phyloP scores from a whole-genome alignment of 35 echinoderm and acorn worm species.

The Amphiura filiformis region DNA sequence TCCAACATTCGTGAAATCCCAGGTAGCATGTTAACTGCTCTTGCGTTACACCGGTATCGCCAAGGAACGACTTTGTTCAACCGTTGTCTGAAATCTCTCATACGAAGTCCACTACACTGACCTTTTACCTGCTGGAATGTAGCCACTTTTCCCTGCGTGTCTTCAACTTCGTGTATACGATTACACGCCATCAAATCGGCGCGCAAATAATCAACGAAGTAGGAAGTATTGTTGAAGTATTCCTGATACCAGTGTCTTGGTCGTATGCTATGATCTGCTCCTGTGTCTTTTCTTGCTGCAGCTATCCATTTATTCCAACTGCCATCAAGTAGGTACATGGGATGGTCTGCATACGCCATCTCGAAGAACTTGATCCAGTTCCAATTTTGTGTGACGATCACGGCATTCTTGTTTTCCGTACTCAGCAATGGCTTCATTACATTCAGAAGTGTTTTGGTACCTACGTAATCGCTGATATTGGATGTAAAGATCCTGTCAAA shows the following conservation, averaged over 20 bases:
- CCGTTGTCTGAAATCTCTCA: conserved; percentile 57
- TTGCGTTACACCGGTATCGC: conserved; percentile 16
- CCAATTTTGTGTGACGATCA: conserved; percentile 44
- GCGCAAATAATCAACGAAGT: conserved; percentile 57
- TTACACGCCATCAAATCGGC: neutral
- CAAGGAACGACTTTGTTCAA: conserved; percentile 55
- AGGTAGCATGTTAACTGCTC: conserved; percentile 20
- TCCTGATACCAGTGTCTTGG: neutral
- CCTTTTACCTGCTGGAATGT: conserved; percentile 7
- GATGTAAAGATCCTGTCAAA: conserved; percentile 64
- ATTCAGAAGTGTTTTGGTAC: conserved; percentile 9
- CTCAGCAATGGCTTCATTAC: conserved; percentile 31
- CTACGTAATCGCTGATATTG: conserved; percentile 43
- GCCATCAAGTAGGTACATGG: neutral
- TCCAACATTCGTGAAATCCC: conserved; percentile 50
- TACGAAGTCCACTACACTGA: conserved; percentile 29
- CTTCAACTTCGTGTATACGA: neutral
- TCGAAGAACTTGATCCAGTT: conserved; percentile 12
- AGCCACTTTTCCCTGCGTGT: neutral
- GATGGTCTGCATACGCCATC: neutral
- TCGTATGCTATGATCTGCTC: neutral
- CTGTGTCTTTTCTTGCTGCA: neutral
- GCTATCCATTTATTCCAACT: neutral
- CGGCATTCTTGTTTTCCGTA: conserved; percentile 23
- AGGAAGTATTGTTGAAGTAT: conserved; percentile 51